Conservation (phyloP, 2,113 vertebrate genomes). For the Apodemus sylvaticus region DNA sequence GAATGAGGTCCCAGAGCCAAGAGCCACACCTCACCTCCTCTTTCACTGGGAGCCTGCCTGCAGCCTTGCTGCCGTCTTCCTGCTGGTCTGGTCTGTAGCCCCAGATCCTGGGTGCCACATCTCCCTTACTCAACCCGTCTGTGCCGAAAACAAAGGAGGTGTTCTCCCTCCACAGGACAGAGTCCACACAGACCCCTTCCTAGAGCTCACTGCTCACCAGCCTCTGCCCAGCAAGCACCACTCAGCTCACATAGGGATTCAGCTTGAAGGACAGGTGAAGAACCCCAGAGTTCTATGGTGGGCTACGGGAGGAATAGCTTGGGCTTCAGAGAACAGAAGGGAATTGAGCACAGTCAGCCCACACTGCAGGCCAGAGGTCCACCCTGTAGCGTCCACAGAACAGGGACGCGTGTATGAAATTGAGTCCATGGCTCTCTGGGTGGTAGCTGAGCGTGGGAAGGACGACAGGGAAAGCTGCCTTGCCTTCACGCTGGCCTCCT, state of each 20-base stretch:
- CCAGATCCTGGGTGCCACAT: neutral
- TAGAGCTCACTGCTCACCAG: neutral
- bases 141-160: neutral
- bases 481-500: neutral
- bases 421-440: neutral
- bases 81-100: neutral
- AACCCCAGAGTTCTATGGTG: constrained; percentile 65
- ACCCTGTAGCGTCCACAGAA: neutral
- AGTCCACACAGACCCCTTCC: neutral
- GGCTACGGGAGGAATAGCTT: constrained; percentile 58
- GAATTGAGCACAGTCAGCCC: neutral
- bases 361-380: neutral
- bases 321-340: constrained; percentile 20
- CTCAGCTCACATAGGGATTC: constrained; percentile 61
- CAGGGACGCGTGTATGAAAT: neutral
- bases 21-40: accelerated
- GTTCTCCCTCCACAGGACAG: neutral
- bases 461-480: neutral
- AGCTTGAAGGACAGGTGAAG: constrained; percentile 70
- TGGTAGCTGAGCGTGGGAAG: neutral
- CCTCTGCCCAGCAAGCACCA: constrained; percentile 7
- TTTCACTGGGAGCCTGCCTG: neutral
- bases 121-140: neutral
- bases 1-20: neutral
- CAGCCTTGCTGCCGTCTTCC: neutral